Conservation (phyloP, 2,888 invertebrate genomes). For the Listrodromus nycthemerus region DNA sequence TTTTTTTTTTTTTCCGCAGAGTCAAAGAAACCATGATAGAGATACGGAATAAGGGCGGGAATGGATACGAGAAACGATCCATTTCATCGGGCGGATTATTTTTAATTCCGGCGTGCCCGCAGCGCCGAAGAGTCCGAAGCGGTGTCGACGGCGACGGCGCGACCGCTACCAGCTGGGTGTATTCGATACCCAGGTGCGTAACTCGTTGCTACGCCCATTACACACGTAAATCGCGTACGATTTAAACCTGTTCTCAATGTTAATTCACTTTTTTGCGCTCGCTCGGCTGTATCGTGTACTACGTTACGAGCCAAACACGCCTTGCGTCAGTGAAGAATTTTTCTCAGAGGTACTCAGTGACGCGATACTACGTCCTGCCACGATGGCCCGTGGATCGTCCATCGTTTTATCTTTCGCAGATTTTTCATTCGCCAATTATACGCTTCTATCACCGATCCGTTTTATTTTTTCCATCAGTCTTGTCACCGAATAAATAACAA, state of each 20-base stretch:
- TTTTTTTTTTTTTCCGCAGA: neutral
- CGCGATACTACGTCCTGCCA: neutral
- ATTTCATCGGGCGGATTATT: conserved; percentile 53
- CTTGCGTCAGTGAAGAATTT: conserved; percentile 20
- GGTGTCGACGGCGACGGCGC: conserved; percentile 53
- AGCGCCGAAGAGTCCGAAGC: conserved; percentile 14
- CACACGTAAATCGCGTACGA: conserved; percentile 67
- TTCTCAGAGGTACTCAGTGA: neutral
- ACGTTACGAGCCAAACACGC: conserved; percentile 34
- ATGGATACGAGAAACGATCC: conserved; percentile 39
- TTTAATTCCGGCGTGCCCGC: conserved; percentile 40
- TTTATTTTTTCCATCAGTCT: too few species aligned
- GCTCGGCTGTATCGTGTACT: conserved; percentile 26
- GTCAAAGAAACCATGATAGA: conserved; percentile 7
- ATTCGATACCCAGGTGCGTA: conserved; percentile 66
- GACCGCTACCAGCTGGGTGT: conserved; percentile 62
- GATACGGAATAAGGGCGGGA: conserved; percentile 12
- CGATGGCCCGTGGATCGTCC: neutral
- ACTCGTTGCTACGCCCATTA: conserved; percentile 61
- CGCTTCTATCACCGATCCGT: too few species aligned
- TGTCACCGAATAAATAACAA: too few species aligned
- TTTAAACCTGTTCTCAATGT: conserved; percentile 68
- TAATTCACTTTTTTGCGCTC: conserved; percentile 64
- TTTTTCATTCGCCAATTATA: neutral
- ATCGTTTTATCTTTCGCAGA: neutral